phyloP scores from a whole-genome alignment of 2,797 vertebrate species.

The Xenentodon cancila region DNA sequence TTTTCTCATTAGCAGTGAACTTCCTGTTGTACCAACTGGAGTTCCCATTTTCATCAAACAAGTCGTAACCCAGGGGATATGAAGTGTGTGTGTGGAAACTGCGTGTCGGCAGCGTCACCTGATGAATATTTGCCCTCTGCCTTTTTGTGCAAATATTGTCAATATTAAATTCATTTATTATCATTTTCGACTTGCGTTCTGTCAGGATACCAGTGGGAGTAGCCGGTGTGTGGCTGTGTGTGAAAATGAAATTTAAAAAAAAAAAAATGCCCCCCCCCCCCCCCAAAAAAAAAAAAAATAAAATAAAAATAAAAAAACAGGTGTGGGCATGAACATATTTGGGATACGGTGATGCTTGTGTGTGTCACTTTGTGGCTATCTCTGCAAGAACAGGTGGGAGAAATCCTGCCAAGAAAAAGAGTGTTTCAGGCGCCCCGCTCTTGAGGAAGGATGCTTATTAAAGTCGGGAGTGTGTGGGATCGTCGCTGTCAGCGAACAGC shows the following conservation, averaged over 20 bases:
- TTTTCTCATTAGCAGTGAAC: constrained; percentile 73
- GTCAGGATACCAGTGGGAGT: constrained; percentile 10
- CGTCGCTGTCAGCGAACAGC: constrained; percentile 37
- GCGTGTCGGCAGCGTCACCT: background rate
- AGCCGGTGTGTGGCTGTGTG: background rate
- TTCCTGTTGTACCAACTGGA: constrained; percentile 79
- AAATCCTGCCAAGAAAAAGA: constrained; percentile 24
- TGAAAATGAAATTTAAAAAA: too few species aligned
- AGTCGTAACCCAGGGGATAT: constrained; percentile 48
- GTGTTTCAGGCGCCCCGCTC: constrained; percentile 20
- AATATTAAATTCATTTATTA: constrained; percentile 2
- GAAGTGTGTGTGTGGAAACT: constrained; percentile 27
- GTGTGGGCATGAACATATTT: too few species aligned
- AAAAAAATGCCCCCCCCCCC: too few species aligned
- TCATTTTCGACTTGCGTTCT: background rate
- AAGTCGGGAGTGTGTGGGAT: constrained; percentile 29
- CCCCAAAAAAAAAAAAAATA: too few species aligned
- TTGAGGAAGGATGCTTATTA: constrained; percentile 38
- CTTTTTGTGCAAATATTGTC: constrained; percentile 2
- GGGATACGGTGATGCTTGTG: too few species aligned
- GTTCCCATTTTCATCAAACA: constrained; percentile 67
- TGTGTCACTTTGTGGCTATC: background rate
- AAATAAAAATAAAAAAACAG: too few species aligned
- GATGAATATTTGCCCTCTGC: background rate
- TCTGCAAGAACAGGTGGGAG: constrained; percentile 23